Conservation (phyloP, 2,888 invertebrate genomes). For the Tipula confusa region DNA sequence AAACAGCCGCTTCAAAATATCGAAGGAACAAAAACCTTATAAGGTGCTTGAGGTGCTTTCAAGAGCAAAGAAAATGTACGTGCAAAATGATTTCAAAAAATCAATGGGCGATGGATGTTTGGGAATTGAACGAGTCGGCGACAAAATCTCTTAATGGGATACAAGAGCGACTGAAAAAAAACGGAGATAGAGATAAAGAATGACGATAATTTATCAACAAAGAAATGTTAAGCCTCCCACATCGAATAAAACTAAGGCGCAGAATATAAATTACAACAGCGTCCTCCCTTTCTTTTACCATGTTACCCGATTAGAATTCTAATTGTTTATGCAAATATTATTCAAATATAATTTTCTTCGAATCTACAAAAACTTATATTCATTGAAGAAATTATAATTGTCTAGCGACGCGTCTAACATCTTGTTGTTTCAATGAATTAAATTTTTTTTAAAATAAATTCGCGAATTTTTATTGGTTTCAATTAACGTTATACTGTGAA, state of each 20-base stretch:
- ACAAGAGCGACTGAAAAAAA: no score
- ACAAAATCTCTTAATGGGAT: no score
- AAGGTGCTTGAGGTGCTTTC: no score
- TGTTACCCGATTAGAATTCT: neutral
- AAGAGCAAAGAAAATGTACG: no score
- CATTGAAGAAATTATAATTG: neutral
- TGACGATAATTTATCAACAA: neutral
- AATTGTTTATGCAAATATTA: neutral
- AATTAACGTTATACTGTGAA: conserved; percentile 1
- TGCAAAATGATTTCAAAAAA: no score
- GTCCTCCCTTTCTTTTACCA: neutral
- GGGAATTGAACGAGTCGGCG: no score
- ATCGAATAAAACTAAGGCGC: neutral
- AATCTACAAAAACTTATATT: neutral
- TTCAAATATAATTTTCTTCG: neutral
- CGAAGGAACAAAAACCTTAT: no score
- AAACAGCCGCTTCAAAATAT: no score
- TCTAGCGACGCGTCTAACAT: neutral
- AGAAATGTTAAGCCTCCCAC: neutral
- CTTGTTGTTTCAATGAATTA: neutral
- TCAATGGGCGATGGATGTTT: no score
- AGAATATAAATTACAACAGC: neutral
- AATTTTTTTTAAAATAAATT: neutral
- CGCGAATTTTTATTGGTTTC: neutral
- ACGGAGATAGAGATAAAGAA: no score